Base-by-base conservation (phyloP, 2,888 invertebrate species). In the Glomeris marginata region DNA sequence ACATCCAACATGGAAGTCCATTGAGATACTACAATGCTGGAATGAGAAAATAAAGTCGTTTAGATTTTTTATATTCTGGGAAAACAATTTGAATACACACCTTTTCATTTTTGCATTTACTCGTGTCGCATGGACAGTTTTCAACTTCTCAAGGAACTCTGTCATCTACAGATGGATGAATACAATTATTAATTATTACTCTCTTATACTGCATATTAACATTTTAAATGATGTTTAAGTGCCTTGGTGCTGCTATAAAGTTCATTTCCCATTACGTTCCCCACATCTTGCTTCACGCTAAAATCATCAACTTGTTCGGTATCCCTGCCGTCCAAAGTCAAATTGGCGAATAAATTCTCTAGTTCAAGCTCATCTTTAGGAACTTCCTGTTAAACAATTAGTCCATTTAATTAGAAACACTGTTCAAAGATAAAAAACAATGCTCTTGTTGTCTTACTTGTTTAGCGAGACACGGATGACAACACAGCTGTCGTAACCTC, bases 1-100 rank as follows among this genome's bases (percentile, higher is more conserved):
- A 95, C 72, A 0, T 77, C 69, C 6, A 97, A 70, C 60, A 88
- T 78, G 1, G 78, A 75, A 0, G 86, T 82, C 94, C 94, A 97
- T 63, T 95, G 95, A 0, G 92, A 94, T 1, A 97, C 88, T 4
- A 97, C 75, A 16, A 73, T 70, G 58, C 72, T 64, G 56, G 34
- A 36, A 43, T 38, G 43, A 33, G 45, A 2, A 18, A 45, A 22
- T 13, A 49, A 49, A 45, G 8, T 6, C 18, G 8, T 34, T 48
- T 5, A 43, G 13, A 18, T 42, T 48, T 33, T 33, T 13, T 5
- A 2, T 18, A 2, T 10, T 18, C 28, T n/a, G n/a, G 28, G 3
- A 28, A 28, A 3, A 56, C 40, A 36, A 43, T 38, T 45, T 20
- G 41, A 5, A 44, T 21, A 22, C 6, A 45, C 44, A 22, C n/a